Evolutionary conservation across 1,140 invertebrate genomes (phyloP).

Genomic region (Panonychus citri): DNA sequence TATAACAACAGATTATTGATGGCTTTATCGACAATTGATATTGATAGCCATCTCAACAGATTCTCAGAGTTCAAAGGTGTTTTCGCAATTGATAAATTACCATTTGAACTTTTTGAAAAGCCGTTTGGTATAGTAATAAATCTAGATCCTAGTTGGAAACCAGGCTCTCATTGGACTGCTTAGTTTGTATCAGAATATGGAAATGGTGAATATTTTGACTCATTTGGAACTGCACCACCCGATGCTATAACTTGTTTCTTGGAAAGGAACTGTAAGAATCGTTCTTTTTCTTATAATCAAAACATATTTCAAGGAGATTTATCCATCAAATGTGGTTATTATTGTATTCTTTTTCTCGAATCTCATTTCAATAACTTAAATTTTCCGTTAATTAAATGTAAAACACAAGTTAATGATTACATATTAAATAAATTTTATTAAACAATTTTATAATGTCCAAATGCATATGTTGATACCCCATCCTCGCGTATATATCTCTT

Average conservation of each 20-base stretch:
- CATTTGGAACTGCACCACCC: neutral
- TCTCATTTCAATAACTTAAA: neutral
- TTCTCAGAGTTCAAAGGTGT: neutral
- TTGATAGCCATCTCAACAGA: neutral
- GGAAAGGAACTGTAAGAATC: neutral
- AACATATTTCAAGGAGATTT: neutral
- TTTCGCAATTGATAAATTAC: neutral
- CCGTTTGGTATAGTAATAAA: neutral
- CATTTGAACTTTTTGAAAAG: neutral
- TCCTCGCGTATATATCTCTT: neutral
- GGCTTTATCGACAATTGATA: neutral
- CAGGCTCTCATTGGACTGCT: neutral
- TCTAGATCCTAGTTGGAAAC: neutral
- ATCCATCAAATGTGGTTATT: neutral
- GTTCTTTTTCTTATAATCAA: neutral
- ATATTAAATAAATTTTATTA: neutral
- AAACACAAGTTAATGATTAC: neutral
- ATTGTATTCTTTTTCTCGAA: neutral
- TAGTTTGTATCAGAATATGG: neutral
- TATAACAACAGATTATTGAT: neutral
- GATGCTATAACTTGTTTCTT: neutral
- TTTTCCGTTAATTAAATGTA: neutral
- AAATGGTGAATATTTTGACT: neutral
- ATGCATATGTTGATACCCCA: neutral
- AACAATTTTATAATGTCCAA: too few relatives aligned